phyloP scores from a whole-genome alignment of 2,113 vertebrate genomes.

The Sebastes fasciatus region DNA sequence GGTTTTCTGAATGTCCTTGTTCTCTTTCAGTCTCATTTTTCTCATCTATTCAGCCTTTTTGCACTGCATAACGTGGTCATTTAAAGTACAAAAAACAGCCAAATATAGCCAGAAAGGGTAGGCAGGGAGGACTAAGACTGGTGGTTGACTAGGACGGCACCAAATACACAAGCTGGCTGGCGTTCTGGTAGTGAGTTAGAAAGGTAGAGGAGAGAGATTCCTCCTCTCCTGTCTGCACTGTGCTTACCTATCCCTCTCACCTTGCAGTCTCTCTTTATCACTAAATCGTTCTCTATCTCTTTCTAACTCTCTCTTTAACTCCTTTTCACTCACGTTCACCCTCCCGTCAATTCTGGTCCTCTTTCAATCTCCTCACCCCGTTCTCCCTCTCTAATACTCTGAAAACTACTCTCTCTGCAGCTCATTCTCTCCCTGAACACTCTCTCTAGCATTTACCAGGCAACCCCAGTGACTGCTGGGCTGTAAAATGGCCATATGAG shows the following conservation, averaged over 20 bases:
- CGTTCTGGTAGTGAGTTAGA: conserved; percentile 43
- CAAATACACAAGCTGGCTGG: conserved; percentile 21
- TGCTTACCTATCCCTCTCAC: conserved; percentile 65
- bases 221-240: conserved; percentile 50
- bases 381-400: conserved; percentile 77
- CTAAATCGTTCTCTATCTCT: conserved; percentile 78
- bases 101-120: neutral
- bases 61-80: neutral
- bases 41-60: neutral
- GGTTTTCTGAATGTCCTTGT: conserved; percentile 13
- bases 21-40: neutral
- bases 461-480: conserved; percentile 78
- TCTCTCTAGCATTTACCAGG: conserved; percentile 72
- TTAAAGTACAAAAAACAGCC: neutral
- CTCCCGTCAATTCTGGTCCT: conserved; percentile 79
- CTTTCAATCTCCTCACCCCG: conserved; percentile 78
- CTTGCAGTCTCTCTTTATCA: conserved; percentile 72
- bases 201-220: conserved; percentile 43
- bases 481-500: conserved; percentile 82
- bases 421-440: conserved; percentile 77
- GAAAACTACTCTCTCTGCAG: conserved; percentile 76
- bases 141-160: conserved; percentile 26
- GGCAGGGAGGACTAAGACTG: neutral
- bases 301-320: conserved; percentile 79
- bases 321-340: conserved; percentile 75